A percentile compares a stretch with the other conserved stretches of the same genome.
These are phyloP conservation scores for Drosophila fulvimacula DNA, from an alignment of 2,888 invertebrate species.

Conservation along the genomic window DNA sequence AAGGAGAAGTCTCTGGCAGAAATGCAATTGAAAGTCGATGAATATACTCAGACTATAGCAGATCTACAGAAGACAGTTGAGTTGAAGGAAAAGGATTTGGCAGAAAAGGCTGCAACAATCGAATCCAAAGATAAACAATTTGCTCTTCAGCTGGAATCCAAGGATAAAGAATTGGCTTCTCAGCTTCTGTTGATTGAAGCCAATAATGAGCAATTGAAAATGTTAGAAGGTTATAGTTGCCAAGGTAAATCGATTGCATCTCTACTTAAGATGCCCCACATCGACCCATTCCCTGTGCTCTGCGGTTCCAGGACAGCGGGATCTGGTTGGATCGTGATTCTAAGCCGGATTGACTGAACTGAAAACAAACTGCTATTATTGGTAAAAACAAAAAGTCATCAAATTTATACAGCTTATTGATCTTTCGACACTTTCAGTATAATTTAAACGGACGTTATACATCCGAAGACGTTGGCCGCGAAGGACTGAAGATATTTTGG, in stretches of 20 bases:
- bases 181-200: not conserved
- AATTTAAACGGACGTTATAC: conserved; percentile 3
- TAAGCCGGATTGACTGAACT: conserved; percentile 87
- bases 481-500: not conserved
- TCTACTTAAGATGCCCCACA: not conserved
- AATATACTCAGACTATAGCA: not conserved
- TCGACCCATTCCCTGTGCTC: conserved; percentile 86
- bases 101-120: not conserved
- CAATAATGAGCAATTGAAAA: not conserved
- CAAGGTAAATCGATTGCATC: not conserved
- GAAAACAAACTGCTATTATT: conserved; percentile 86
- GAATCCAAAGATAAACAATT: not conserved
- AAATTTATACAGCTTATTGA: not conserved
- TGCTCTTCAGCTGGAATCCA: not conserved
- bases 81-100: not conserved
- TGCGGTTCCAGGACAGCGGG: conserved; percentile 85
- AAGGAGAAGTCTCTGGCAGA: not conserved
- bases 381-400: not conserved
- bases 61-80: not conserved
- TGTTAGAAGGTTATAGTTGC: not conserved
- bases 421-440: not conserved
- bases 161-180: not conserved
- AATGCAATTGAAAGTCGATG: not conserved
- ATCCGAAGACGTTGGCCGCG: not conserved
- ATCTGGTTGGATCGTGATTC: conserved; percentile 84